Evolutionary conservation across 2,113 vertebrate species (phyloP), one percentile per base, ranked within the genome.

Genomic region (Gambusia holbrooki): DNA sequence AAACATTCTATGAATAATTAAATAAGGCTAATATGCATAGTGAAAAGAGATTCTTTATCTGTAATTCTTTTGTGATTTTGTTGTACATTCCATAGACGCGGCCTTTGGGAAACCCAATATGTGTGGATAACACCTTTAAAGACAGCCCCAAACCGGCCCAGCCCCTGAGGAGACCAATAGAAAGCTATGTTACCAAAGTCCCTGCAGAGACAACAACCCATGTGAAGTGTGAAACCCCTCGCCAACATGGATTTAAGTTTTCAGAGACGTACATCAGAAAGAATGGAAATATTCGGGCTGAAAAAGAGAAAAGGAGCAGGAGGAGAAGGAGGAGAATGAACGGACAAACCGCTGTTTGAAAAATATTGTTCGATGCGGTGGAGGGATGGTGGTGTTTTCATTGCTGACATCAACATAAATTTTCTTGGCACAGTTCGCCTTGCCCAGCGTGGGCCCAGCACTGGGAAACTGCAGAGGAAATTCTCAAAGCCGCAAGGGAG

Each of bases 381-480:
- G 85, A 93, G 92, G 80, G 84, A 84, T 87, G 86, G 84, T 88
- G 88, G 79, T 94, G 92, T 95, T 95, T 95, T 95, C 93, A 91
- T 93, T 95, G 94, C 94, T 95, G 95, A 95, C 94, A 94, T 94
- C 92, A 94, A 94, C 94, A 95, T 94, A 94, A 94, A 94, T 95
- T 94, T 95, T 92, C 85, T 84, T 89, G 89, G 91, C 83, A 81
- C 81, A 82, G 90, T 90, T 90, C 93, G 90, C 86, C 85, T 87
- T 71, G 90, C 93, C 83, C 94, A 94, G 94, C 94, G 15, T 91
- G 94, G 80, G 87, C 80, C 86, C 91, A 77, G 87, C 89, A 79
- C 87, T 91, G 90, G 88, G 91, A 94, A 93, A 80, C 92, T 84
- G 70, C 90, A 85, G 89, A 94, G 91, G 85, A 91, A 92, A 91